These are phyloP conservation scores for Lucilia sericata DNA, from an alignment of 1,140 invertebrate species.

Conservation along the genomic window DNA sequence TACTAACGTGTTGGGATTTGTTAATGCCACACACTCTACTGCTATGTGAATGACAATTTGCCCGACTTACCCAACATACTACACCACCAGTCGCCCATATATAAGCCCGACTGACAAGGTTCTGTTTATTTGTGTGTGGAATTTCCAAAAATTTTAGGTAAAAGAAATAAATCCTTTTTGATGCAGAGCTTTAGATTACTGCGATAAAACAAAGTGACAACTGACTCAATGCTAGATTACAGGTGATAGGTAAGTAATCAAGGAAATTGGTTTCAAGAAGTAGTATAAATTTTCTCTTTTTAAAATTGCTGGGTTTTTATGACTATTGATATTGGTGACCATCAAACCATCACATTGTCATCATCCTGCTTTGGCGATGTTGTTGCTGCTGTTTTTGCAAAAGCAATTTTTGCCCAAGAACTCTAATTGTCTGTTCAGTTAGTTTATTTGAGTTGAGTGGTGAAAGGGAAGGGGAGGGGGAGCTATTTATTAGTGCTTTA, in stretches of 20 bases:
- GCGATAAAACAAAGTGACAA: no score
- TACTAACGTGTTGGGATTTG: background rate
- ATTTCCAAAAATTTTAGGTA: no score
- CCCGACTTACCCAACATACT: background rate
- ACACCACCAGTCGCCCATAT: background rate
- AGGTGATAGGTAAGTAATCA: no score
- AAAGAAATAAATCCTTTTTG: no score
- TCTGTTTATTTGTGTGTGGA: background rate
- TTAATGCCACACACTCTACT: background rate
- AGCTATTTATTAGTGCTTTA: background rate
- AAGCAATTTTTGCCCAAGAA: background rate
- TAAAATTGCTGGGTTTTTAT: background rate
- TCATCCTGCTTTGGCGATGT: background rate
- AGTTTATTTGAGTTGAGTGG: background rate
- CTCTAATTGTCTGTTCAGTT: conserved; percentile 19
- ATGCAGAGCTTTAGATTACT: no score
- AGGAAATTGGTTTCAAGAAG: no score
- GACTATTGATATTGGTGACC: background rate
- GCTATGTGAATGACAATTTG: background rate
- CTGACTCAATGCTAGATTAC: no score
- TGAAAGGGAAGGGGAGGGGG: no score
- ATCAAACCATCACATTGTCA: background rate
- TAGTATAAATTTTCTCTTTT: background rate
- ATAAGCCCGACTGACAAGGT: background rate
- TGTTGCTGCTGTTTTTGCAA: background rate